Evolutionary conservation across 2,113 vertebrate species (phyloP), one percentile per base, ranked within the genome.

Genomic region (Thunnus maccoyii): DNA sequence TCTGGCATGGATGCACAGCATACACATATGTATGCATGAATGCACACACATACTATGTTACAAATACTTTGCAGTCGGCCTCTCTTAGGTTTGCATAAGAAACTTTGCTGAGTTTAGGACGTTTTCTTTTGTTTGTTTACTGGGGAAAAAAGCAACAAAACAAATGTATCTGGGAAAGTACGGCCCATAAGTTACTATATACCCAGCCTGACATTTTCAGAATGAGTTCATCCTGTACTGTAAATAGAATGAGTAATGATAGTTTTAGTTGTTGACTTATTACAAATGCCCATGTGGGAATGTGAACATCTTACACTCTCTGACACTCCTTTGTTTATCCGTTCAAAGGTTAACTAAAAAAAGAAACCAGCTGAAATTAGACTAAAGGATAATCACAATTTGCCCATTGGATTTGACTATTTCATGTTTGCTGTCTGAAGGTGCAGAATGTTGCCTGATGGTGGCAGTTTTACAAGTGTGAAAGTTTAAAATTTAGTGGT

Each of bases 1-100:
- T 82, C 81, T 83, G 82, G 82, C 85, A 88, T 79, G 58, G 79
- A 82, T 41, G 54, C 77, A 55, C 72, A 74, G 72, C 36, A 27
- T 57, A 57, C 80, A 71, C 64, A 72, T 58, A 36, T 66, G 73
- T 47, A 70, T 41, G 55, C 84, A 62, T 70, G 84, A 74, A 32
- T 79, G 60, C 89, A 81, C 85, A 72, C 67, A 55, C 83, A 81
- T 47, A 63, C 61, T 72, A 57, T 32, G 62, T 14, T 70, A 57
- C 14, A 67, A 52, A 25, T 44, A 47, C 67, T 69, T 41, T 41
- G 36, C 36, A 41, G 2, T 51, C 68, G 55, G 25, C 32, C 16
- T 72, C 47, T 18, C 55, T 47, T 5, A 9, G 14, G 55, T 56
- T 76, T 22, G 27, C 25, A 52, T 60, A 32, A 82, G 27, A 66